Evolutionary conservation across 2,888 invertebrate genomes (phyloP).

Genomic region (Hylaea fasciaria): DNA sequence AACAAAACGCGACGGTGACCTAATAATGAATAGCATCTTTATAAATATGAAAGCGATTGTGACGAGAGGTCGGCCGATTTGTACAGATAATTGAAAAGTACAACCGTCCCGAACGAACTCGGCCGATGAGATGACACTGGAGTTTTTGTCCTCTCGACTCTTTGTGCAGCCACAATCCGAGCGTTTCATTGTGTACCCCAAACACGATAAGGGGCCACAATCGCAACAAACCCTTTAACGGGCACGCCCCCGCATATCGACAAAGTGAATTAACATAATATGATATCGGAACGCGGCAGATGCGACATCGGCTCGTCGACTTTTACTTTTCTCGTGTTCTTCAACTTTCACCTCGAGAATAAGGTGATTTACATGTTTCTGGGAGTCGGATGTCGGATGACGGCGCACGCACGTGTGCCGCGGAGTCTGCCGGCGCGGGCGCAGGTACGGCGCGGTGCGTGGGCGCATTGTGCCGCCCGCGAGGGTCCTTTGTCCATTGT

Average conservation of each 20-base stretch:
- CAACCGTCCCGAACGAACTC: constrained; percentile 66
- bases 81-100: constrained; percentile 69
- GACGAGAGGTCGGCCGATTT: constrained; percentile 74
- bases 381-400: constrained; percentile 34
- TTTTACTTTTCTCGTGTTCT: constrained; percentile 78
- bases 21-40: constrained; percentile 63
- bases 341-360: constrained; percentile 82
- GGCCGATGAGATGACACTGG: constrained; percentile 53
- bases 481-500: constrained; percentile 78
- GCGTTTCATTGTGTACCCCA: constrained; percentile 59
- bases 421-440: constrained; percentile 54
- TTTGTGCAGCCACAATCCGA: constrained; percentile 64
- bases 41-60: constrained; percentile 57
- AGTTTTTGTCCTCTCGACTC: constrained; percentile 68
- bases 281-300: constrained; percentile 65
- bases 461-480: constrained; percentile 56
- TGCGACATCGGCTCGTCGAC: constrained; percentile 66
- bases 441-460: constrained; percentile 55
- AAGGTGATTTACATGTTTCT: constrained; percentile 75
- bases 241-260: constrained; percentile 59
- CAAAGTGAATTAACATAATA: constrained; percentile 70
- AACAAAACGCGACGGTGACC: constrained; percentile 62
- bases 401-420: constrained; percentile 48
- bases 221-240: constrained; percentile 65
- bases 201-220: constrained; percentile 67